phyloP scores from a whole-genome alignment of 1,140 invertebrate species.

The Drepana arcuata region DNA sequence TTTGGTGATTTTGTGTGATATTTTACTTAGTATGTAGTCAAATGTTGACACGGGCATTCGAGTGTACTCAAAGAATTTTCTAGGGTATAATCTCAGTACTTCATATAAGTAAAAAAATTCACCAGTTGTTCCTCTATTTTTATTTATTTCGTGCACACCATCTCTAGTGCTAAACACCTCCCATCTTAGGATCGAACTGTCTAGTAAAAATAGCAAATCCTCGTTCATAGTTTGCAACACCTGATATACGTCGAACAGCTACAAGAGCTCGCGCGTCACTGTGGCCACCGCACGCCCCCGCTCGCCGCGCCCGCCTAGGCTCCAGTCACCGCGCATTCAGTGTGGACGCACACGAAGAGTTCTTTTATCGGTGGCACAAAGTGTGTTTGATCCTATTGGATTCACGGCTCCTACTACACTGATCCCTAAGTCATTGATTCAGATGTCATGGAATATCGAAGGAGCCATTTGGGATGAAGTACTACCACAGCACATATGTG shows the following conservation, averaged over 20 bases:
- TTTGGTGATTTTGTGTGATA: slow-evolving; percentile 5
- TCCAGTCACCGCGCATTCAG: not conserved
- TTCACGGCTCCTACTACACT: no score
- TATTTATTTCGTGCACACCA: no score
- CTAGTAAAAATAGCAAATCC: not conserved
- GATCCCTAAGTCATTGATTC: no score
- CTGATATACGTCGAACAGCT: not conserved
- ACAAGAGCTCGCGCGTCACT: not conserved
- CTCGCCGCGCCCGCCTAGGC: not conserved
- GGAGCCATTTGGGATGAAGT: no score
- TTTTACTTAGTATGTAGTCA: slow-evolving; percentile 5
- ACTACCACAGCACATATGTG: no score
- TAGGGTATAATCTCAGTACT: slow-evolving; percentile 7
- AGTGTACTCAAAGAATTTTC: slow-evolving; percentile 2
- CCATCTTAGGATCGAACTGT: not conserved
- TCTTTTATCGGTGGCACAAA: no score
- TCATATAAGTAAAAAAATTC: slow-evolving; percentile 5
- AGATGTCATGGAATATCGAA: no score
- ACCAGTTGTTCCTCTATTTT: slow-evolving; percentile 3
- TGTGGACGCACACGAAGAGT: not conserved
- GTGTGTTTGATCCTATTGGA: no score
- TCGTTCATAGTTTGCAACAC: not conserved
- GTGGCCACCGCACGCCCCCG: not conserved
- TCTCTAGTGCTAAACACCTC: no score
- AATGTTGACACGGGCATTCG: slow-evolving; percentile 4